Percentiles rank a stretch among this genome's conserved stretches.
phyloP scores from a whole-genome alignment of 2,113 vertebrate genomes.

The Crotalus helleri region DNA sequence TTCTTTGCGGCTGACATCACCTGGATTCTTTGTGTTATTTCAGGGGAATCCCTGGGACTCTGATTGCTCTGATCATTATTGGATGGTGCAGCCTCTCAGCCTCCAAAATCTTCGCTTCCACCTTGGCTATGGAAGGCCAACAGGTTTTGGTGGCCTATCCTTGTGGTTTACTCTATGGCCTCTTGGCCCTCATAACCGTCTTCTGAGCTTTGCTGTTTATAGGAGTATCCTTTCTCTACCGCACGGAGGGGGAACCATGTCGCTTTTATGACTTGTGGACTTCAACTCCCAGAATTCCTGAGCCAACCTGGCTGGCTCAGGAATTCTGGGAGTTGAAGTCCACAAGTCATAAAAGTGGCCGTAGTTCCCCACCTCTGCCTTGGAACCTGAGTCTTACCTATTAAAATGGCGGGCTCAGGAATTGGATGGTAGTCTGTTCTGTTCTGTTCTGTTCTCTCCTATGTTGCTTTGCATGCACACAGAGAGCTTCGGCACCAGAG shows the following conservation, averaged over 20 bases:
- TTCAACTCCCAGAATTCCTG: neutral
- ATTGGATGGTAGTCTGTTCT: neutral
- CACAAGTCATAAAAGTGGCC: no score
- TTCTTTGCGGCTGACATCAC: neutral
- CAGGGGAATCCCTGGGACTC: conserved; percentile 74
- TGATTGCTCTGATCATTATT: conserved; percentile 71
- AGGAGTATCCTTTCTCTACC: neutral
- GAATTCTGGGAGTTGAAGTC: no score
- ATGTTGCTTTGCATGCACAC: no score
- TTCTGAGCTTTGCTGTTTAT: conserved; percentile 68
- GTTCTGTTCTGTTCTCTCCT: neutral
- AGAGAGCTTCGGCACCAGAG: no score
- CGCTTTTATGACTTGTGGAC: neutral
- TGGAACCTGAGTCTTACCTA: no score
- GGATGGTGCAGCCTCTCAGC: conserved; percentile 89
- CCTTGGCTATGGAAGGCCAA: conserved; percentile 85
- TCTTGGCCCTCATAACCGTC: conserved; percentile 84
- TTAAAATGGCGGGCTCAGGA: no score
- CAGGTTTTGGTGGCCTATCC: conserved; percentile 87
- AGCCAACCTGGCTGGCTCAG: neutral
- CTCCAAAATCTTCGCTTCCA: conserved; percentile 87
- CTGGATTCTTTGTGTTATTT: conserved; percentile 12
- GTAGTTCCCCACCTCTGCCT: no score
- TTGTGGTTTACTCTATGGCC: conserved; percentile 84
- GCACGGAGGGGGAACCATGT: neutral